These are phyloP conservation scores for Rutpela maculata DNA, from an alignment of 2,888 invertebrate species.

Conservation along the genomic window DNA sequence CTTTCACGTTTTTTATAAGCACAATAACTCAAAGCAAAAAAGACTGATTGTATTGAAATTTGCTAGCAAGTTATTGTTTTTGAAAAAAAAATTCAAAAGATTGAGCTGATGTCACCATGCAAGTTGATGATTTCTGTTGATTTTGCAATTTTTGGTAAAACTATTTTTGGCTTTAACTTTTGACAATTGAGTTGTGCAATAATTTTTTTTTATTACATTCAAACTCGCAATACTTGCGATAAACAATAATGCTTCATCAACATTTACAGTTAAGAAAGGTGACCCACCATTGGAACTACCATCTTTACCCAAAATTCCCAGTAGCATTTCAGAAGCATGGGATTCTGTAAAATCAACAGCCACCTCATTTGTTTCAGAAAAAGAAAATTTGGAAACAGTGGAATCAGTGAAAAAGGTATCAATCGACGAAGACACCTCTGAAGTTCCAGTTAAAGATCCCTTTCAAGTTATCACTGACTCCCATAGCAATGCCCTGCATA, in stretches of 20 bases:
- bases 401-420: constrained; percentile 42
- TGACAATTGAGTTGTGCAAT: no score
- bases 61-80: no score
- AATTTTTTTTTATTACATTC: no score
- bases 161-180: no score
- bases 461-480: constrained; percentile 36
- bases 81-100: no score
- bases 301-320: constrained; percentile 77
- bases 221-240: neutral
- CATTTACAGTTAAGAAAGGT: constrained; percentile 80
- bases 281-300: constrained; percentile 81
- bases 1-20: no score
- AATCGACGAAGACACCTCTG: constrained; percentile 48
- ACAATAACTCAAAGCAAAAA: no score
- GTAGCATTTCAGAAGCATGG: constrained; percentile 77
- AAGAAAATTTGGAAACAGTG: constrained; percentile 24
- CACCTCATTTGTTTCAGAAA: constrained; percentile 65
- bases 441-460: constrained; percentile 51
- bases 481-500: constrained; percentile 49
- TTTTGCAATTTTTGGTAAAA: no score
- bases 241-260: neutral
- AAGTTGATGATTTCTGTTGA: no score
- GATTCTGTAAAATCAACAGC: constrained; percentile 63
- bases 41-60: no score
- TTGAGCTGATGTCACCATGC: no score